Base-by-base conservation (phyloP, 2,888 invertebrate species). In the Danaus chrysippus region DNA sequence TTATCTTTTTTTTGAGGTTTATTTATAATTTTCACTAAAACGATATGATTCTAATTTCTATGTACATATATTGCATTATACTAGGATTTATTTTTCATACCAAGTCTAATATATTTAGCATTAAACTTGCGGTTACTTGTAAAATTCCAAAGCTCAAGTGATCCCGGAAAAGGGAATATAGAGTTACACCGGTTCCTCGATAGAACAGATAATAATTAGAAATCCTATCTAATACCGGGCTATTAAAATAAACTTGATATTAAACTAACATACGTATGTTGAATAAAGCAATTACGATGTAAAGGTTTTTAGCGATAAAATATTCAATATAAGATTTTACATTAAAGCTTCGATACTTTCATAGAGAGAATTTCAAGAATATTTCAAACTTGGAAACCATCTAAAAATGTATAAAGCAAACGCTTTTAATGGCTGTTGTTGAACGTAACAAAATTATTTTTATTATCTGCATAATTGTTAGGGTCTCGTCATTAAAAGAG, bases 181-280 rank as follows among this genome's bases (percentile, higher is more conserved):
- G 62, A 65, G 54, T 52, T 46, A 58, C 60, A 58, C 60, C 59
- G 62, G 58, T 62, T 60, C 62, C 59, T 62, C 42, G 58, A 59
- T 59, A 59, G 41, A 56, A 44, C 57, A n/a, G 58, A 41, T 64
- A 64, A 64, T 64, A 64, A 64, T 62, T 65, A 65, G 55, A 55
- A 65, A 62, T 62, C 55, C 58, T 55, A 55, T 59, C 55, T 44
- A 55, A 62, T 62, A 58, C 57, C 59, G 34, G 43, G 59, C 62
- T 62, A 60, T 62, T 65, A 60, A 52, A 57, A 60, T 57, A 41
- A 54, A 62, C 54, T 46, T 62, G 62, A 65, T 62, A 58, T 54
- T 17, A 34, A 41, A 53, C 17, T 54, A 56, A 54, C 55, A 11
- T 17, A 49, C 49, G 8, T 34, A 34, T 34, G n/a, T 49, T 17